Conservation (phyloP, 2,113 vertebrate species). For the Myotis davidii region DNA sequence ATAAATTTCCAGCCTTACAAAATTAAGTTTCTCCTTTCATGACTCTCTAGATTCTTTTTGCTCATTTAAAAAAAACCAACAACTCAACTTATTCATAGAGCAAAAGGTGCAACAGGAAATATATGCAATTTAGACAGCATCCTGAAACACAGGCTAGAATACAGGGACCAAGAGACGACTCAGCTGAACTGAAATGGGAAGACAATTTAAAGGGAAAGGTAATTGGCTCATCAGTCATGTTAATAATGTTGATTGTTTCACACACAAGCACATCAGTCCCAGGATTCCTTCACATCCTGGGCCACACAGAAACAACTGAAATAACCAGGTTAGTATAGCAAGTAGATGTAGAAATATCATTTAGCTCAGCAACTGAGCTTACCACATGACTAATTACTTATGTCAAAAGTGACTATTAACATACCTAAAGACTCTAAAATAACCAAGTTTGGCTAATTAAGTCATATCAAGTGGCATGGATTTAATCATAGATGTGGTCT, state of each 20-base stretch:
- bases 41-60: conserved; percentile 9
- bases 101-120: conserved; percentile 56
- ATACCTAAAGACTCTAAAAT: conserved; percentile 38
- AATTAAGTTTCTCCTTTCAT: conserved; percentile 46
- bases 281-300: conserved; percentile 40
- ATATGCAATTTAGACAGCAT: conserved; percentile 46
- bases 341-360: conserved; percentile 34
- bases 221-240: conserved; percentile 14
- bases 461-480: conserved; percentile 33
- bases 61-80: not conserved
- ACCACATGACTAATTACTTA: conserved; percentile 44
- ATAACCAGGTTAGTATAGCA: conserved; percentile 12
- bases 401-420: conserved; percentile 37
- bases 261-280: not conserved
- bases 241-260: conserved; percentile 30
- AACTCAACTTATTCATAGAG: conserved; percentile 38
- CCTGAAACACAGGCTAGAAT: not conserved
- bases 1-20: conserved; percentile 47
- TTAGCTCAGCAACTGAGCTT: conserved; percentile 29
- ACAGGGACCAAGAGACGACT: conserved; percentile 36
- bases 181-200: conserved; percentile 54
- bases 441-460: conserved; percentile 57
- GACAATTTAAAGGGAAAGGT: conserved; percentile 58
- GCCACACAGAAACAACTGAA: conserved; percentile 53
- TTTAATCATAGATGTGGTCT: not conserved